Evolutionary conservation across 2,797 vertebrate genomes (phyloP).

Genomic region (Mormyrops attenuatus): DNA sequence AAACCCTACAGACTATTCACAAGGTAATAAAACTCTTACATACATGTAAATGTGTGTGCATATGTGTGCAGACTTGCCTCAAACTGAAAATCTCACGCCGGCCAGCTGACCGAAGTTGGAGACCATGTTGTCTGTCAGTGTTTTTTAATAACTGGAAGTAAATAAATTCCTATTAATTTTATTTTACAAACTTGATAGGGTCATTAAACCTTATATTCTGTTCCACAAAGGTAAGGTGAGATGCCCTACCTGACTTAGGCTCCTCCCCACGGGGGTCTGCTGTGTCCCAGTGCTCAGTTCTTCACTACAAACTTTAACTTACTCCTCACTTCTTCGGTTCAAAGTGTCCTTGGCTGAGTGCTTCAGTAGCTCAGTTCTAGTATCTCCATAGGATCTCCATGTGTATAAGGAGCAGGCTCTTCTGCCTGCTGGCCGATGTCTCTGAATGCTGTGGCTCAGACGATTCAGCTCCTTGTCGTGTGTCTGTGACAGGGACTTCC

Average conservation of each 20-base stretch:
- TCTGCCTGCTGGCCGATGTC: neutral
- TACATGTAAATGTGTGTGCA: neutral
- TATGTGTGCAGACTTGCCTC: neutral
- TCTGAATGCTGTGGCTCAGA: neutral
- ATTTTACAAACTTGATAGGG: neutral
- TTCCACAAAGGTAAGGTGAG: neutral
- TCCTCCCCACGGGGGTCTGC: neutral
- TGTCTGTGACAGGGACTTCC: conserved; percentile 68
- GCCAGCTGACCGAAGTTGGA: neutral
- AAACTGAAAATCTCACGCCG: neutral
- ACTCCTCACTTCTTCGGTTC: too few relatives aligned
- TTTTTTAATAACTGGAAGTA: neutral
- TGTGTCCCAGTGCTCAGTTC: neutral
- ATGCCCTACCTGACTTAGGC: neutral
- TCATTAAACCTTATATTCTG: neutral
- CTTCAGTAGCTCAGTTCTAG: neutral
- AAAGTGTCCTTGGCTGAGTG: neutral
- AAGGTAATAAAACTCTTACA: neutral
- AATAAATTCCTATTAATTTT: neutral
- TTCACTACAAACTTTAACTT: neutral
- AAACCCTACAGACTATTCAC: neutral
- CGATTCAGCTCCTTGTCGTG: neutral
- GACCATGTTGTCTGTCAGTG: neutral
- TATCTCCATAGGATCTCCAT: neutral
- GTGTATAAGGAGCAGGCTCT: neutral